These are phyloP conservation scores for Phymorhynchus buccinoides DNA, from an alignment of 1,140 invertebrate species.

Conservation along the genomic window DNA sequence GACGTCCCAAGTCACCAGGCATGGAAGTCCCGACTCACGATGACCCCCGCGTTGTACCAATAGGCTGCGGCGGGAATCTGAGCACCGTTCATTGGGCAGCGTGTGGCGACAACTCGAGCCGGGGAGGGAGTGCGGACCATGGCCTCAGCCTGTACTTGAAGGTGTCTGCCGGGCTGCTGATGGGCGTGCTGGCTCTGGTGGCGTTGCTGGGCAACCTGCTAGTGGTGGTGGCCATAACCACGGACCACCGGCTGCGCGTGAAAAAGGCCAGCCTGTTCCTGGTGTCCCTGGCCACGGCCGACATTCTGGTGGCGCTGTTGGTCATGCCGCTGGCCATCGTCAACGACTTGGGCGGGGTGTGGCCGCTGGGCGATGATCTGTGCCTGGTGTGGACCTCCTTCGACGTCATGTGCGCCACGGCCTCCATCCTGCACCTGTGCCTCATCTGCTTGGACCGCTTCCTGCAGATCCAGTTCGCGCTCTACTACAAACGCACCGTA, in stretches of 20 bases:
- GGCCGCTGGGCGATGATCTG: conserved; percentile 73
- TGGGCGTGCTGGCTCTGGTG: conserved; percentile 88
- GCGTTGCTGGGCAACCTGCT: conserved; percentile 91
- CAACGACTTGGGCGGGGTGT: conserved; percentile 63
- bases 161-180: conserved; percentile 77
- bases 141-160: too few species aligned
- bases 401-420: conserved; percentile 76
- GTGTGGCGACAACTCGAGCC: too few species aligned
- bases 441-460: conserved; percentile 77
- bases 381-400: conserved; percentile 75
- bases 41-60: too few species aligned
- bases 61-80: too few species aligned
- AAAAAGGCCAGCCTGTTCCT: conserved; percentile 94
- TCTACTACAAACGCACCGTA: background rate
- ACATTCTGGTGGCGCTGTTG: conserved; percentile 85
- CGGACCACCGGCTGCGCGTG: conserved; percentile 88
- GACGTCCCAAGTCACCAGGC: too few species aligned
- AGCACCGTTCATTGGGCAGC: too few species aligned
- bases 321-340: conserved; percentile 80
- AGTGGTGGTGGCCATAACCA: conserved; percentile 86
- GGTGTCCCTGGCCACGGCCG: conserved; percentile 87
- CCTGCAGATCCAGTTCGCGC: conserved; percentile 70
- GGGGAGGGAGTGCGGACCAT: too few species aligned
- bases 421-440: conserved; percentile 76
- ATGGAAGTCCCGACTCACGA: too few species aligned